These are phyloP conservation scores for Sphaeridia pumilis DNA, from an alignment of 2,888 invertebrate genomes.

Conservation along the genomic window DNA sequence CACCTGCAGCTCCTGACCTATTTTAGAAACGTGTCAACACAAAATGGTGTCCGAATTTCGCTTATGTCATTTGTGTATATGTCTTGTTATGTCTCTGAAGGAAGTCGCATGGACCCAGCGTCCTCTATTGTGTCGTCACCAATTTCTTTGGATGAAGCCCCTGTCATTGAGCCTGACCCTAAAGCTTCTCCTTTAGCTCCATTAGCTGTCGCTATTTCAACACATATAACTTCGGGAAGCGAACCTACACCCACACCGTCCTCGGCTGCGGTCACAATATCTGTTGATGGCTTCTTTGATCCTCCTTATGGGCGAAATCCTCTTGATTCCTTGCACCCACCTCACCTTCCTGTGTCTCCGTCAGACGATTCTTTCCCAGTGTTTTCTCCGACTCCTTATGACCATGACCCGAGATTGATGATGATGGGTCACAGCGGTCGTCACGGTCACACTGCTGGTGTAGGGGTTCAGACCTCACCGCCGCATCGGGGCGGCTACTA, in stretches of 20 bases:
- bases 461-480: slow-evolving; percentile 44
- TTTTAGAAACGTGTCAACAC: background rate
- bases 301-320: slow-evolving; percentile 36
- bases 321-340: slow-evolving; percentile 46
- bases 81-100: slow-evolving; percentile 16
- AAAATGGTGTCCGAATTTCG: background rate
- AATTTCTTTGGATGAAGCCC: slow-evolving; percentile 30
- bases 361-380: slow-evolving; percentile 63
- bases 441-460: slow-evolving; percentile 42
- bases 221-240: slow-evolving; percentile 28
- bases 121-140: slow-evolving; percentile 32
- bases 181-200: slow-evolving; percentile 40
- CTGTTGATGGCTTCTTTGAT: slow-evolving; percentile 74
- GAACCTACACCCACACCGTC: slow-evolving; percentile 56
- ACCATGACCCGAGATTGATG: slow-evolving; percentile 37
- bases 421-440: slow-evolving; percentile 34
- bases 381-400: slow-evolving; percentile 67
- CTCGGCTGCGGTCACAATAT: slow-evolving; percentile 71
- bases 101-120: slow-evolving; percentile 30
- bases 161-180: slow-evolving; percentile 20
- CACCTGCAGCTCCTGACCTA: no score
- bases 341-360: slow-evolving; percentile 46
- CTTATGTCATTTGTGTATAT: background rate
- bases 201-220: slow-evolving; percentile 40
- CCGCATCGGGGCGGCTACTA: slow-evolving; percentile 51